Evolutionary conservation across 2,113 vertebrate genomes (phyloP).

Genomic region (Lipophrys pholis): DNA sequence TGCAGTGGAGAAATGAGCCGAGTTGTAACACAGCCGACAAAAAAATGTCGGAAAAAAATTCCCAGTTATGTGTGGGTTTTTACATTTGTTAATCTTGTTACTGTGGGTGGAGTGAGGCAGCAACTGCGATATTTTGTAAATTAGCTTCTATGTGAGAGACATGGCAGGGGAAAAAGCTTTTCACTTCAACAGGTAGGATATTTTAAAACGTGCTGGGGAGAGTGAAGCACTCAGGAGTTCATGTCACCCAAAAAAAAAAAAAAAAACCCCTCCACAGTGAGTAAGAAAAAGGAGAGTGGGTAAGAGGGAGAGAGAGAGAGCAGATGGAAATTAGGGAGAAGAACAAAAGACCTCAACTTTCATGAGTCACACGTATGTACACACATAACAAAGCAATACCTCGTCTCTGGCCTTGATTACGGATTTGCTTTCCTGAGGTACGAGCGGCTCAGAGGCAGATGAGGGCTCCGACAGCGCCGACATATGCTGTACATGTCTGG

Average conservation of each 20-base stretch:
- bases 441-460: slow-evolving; percentile 85
- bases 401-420: too few species aligned
- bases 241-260: slow-evolving; percentile 41
- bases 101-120: slow-evolving; percentile 9
- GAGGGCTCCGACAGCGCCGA: slow-evolving; percentile 82
- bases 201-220: slow-evolving; percentile 41
- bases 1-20: too few species aligned
- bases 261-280: neutral
- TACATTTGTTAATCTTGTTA: slow-evolving; percentile 15
- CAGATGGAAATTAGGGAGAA: too few species aligned
- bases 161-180: slow-evolving; percentile 42
- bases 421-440: slow-evolving; percentile 80
- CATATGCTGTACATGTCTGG: slow-evolving; percentile 82
- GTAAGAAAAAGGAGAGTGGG: slow-evolving; percentile 53
- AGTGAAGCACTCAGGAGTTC: slow-evolving; percentile 49
- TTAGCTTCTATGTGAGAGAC: slow-evolving; percentile 16
- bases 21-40: neutral
- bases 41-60: neutral
- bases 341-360: slow-evolving; percentile 90
- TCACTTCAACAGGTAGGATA: slow-evolving; percentile 49
- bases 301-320: slow-evolving; percentile 36
- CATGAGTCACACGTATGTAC: slow-evolving; percentile 55
- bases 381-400: slow-evolving; percentile 66
- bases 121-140: slow-evolving; percentile 43
- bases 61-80: neutral